These are phyloP conservation scores for Scarus forsteni DNA, from an alignment of 2,797 vertebrate genomes.

Conservation along the genomic window DNA sequence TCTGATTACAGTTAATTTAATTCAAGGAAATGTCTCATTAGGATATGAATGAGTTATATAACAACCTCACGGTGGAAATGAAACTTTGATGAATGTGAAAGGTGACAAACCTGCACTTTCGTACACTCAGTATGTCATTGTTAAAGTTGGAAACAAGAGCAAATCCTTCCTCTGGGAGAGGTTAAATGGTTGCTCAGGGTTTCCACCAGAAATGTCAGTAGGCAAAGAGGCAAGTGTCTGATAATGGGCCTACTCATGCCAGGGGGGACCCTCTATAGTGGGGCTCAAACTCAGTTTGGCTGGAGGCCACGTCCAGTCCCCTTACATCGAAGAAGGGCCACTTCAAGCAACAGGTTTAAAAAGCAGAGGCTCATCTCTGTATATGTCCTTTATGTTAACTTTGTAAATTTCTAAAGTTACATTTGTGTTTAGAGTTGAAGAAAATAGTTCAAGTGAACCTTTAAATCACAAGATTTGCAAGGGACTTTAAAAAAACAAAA, in stretches of 20 bases:
- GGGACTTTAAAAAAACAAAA: too few relatives aligned
- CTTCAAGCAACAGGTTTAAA: too few relatives aligned
- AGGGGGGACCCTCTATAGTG: not conserved
- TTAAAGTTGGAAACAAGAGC: not conserved
- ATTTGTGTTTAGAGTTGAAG: too few relatives aligned
- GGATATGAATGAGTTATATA: slow-evolving; percentile 43
- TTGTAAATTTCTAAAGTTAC: too few relatives aligned
- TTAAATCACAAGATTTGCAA: too few relatives aligned
- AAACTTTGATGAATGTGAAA: not conserved
- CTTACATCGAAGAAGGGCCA: too few relatives aligned
- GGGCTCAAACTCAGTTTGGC: not conserved
- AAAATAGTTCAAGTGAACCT: too few relatives aligned
- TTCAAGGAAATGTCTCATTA: slow-evolving; percentile 28
- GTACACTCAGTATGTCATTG: not conserved
- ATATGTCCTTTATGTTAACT: too few relatives aligned
- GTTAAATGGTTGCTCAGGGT: not conserved
- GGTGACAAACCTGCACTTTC: not conserved
- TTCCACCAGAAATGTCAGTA: not conserved
- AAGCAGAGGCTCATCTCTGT: too few relatives aligned
- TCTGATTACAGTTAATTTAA: slow-evolving; percentile 51
- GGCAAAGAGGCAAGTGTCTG: not conserved
- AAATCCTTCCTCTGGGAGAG: not conserved
- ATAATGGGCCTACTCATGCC: not conserved
- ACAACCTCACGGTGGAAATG: not conserved
- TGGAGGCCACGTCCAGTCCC: too few relatives aligned